Percentiles rank a stretch among this genome's conserved stretches.
phyloP scores from a whole-genome alignment of 2,797 vertebrate genomes.

The Thamnophis elegans region DNA sequence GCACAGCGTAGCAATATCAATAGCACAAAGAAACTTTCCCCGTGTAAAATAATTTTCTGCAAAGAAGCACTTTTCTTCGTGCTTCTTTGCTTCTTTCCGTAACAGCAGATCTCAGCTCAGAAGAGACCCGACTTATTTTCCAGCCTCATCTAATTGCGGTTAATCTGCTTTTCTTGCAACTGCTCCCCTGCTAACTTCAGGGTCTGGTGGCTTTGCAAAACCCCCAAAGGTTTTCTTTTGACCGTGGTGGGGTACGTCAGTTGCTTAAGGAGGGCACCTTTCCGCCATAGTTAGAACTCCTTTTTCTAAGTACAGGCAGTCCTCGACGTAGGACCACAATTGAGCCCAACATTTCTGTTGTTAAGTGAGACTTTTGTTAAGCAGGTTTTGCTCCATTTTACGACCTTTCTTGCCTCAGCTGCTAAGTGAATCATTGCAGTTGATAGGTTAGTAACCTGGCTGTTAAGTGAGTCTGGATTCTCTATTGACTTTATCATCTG shows the following conservation, averaged over 20 bases:
- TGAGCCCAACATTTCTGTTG: too few species aligned
- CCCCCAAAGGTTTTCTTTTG: neutral
- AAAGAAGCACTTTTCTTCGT: neutral
- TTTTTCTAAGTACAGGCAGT: neutral
- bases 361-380: too few species aligned
- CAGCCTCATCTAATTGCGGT: neutral
- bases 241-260: neutral
- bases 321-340: too few species aligned
- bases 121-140: neutral
- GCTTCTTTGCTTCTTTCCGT: neutral
- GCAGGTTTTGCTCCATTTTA: too few species aligned
- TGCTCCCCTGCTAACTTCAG: neutral
- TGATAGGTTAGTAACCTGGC: too few species aligned
- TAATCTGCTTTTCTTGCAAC: neutral
- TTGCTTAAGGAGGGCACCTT: slow-evolving; percentile 11
- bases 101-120: neutral
- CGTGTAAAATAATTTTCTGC: neutral
- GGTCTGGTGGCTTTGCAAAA: slow-evolving; percentile 1
- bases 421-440: too few species aligned
- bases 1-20: too few species aligned
- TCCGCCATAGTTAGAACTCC: neutral
- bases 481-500: too few species aligned
- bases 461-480: too few species aligned
- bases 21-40: neutral
- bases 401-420: too few species aligned